Evolutionary conservation across 2,888 invertebrate genomes (phyloP).

Genomic region (Drosophila putrida): DNA sequence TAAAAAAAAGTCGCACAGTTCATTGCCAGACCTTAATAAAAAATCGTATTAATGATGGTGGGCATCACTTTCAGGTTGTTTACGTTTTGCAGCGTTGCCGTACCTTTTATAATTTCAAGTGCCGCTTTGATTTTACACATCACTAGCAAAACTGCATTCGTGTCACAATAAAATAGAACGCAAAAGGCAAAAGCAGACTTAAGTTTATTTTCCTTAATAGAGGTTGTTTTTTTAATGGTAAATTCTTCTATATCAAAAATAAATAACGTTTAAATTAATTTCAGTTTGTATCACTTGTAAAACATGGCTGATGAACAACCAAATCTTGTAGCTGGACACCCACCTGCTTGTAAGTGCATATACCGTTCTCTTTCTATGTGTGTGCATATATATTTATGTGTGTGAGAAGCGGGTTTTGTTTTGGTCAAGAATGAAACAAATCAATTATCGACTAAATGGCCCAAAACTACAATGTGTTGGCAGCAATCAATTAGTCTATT

Average conservation of each 20-base stretch:
- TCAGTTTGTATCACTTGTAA: constrained; percentile 26
- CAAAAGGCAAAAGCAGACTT: constrained; percentile 9
- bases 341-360: constrained; percentile 92
- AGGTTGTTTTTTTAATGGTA: constrained; percentile 25
- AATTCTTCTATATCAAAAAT: background rate
- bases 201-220: constrained; percentile 18
- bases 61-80: constrained; percentile 41
- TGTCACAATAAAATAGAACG: constrained; percentile 67
- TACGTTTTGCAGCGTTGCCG: constrained; percentile 38
- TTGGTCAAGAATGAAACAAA: constrained; percentile 13
- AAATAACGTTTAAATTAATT: background rate
- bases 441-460: background rate
- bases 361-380: background rate
- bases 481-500: constrained; percentile 29
- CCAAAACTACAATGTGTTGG: constrained; percentile 27
- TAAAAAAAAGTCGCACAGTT: too few relatives aligned
- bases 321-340: constrained; percentile 94
- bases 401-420: constrained; percentile 5
- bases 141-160: constrained; percentile 72
- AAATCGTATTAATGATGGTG: constrained; percentile 1
- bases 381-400: constrained; percentile 5
- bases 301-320: constrained; percentile 88
- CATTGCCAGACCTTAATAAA: background rate
- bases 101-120: background rate
- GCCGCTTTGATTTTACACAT: constrained; percentile 21